Conservation (phyloP, 2,888 invertebrate species). For the Drosophila diplacantha region DNA sequence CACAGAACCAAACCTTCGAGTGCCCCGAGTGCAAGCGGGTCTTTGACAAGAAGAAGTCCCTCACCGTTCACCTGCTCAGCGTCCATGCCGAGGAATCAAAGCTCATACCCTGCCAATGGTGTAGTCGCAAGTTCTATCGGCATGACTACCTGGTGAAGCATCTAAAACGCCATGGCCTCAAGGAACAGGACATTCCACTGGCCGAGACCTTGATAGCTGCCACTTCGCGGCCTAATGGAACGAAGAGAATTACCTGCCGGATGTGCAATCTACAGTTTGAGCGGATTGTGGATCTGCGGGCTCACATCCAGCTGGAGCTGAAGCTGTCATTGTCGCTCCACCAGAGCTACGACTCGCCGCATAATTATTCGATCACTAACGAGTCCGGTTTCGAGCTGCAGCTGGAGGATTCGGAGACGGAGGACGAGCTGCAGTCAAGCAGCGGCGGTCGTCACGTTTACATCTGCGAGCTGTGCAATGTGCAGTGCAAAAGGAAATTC, state of each 20-base stretch:
- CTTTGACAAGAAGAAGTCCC: constrained; percentile 71
- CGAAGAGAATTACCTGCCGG: constrained; percentile 69
- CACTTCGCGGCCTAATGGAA: constrained; percentile 69
- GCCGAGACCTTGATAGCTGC: constrained; percentile 68
- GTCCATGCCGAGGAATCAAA: constrained; percentile 66
- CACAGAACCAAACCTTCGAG: constrained; percentile 55
- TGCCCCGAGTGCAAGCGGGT: constrained; percentile 63
- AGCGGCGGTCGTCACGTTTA: constrained; percentile 46
- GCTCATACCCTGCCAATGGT: constrained; percentile 73
- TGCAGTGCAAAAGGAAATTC: constrained; percentile 72
- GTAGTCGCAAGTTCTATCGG: constrained; percentile 73
- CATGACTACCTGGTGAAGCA: constrained; percentile 73
- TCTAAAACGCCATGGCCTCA: constrained; percentile 66
- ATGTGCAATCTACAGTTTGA: constrained; percentile 66
- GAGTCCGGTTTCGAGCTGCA: constrained; percentile 75
- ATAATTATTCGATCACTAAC: constrained; percentile 75
- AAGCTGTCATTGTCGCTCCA: constrained; percentile 52
- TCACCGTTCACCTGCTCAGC: constrained; percentile 68
- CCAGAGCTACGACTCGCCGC: constrained; percentile 53
- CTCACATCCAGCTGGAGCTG: constrained; percentile 67
- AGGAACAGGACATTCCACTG: constrained; percentile 58
- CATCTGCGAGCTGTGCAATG: constrained; percentile 70
- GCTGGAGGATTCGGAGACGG: constrained; percentile 77
- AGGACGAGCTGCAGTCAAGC: constrained; percentile 58
- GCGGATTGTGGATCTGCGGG: constrained; percentile 58